Base-by-base conservation (phyloP, 1,140 invertebrate species). In the Plectrocnemia conspersa region DNA sequence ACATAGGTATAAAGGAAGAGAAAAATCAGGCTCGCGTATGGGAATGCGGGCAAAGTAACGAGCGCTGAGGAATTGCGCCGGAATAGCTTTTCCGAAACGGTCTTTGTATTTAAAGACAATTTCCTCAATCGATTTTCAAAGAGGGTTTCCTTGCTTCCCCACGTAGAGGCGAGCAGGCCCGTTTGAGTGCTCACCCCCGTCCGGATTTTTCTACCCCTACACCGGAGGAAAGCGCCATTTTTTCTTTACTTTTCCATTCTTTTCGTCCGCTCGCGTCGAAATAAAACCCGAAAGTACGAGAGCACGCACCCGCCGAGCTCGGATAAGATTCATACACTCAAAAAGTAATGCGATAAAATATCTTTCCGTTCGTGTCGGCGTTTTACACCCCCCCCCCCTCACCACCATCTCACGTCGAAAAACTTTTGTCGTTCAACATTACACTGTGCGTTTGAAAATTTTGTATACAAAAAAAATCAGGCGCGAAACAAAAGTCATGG, bases 81-180 rank as follows among this genome's bases (percentile, higher is more conserved):
- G 49, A 56, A 54, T 49, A 42, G 58, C 48, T 61, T 57, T n/a
- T 57, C 35, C 49, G 29, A 61, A 61, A 54, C 54, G 49, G 59
- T 61, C 55, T 61, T 61, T 47, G 54, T 57, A 54, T 61, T 61
- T 61, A 61, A 61, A 61, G 55, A 57, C 55, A 45, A 53, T 56
- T 60, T 54, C 42, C 36, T 49, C 50, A 53, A 61, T 57, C 47
- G 50, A 57, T 57, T 57, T 42, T 38, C 54, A 40, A 61, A 57
- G 52, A 54, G 59, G 55, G 50, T 61, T 61, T 61, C 27, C 59
- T 33, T 52, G 29, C 35, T 49, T 35, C 48, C n/a, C 38, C 27
- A 42, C 49, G 52, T 41, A 42, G 25, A 25, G n/a, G n/a, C n/a
- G 44, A 19, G 44, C 50, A 24, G 24, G 4, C 27, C 53, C 44